Conservation (phyloP, 2,113 vertebrate genomes). For the Cryptotis parvus region DNA sequence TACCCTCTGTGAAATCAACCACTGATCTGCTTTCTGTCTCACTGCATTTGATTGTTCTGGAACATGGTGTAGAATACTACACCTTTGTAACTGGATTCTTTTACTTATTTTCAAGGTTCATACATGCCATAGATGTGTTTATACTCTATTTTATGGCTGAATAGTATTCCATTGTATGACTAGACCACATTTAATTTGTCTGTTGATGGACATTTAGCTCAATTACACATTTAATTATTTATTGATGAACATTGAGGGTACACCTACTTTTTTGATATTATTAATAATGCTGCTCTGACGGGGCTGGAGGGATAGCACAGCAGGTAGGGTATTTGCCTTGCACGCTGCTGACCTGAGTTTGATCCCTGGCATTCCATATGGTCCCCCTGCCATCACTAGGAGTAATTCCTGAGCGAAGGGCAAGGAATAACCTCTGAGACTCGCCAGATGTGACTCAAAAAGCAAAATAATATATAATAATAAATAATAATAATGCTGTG, state of each 20-base stretch:
- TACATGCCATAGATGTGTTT: neutral
- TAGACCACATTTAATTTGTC: neutral
- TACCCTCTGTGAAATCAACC: neutral
- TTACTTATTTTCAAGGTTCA: neutral
- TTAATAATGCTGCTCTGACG: neutral
- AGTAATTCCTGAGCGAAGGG: no score
- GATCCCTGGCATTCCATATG: no score
- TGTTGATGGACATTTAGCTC: neutral
- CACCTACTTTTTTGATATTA: neutral
- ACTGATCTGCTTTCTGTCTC: no score
- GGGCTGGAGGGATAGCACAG: no score
- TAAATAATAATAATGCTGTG: neutral
- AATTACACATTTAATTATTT: no score
- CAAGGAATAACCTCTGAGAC: no score
- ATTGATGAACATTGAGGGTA: no score
- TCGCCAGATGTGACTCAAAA: no score
- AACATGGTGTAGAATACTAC: neutral
- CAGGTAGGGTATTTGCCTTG: no score
- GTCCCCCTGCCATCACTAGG: no score
- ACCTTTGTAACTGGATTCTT: neutral
- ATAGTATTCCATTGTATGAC: neutral
- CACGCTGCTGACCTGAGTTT: no score
- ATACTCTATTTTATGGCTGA: neutral
- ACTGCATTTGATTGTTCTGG: neutral
- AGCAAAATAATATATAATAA: no score